These are phyloP conservation scores for Scylla paramamosain DNA, from an alignment of 1,140 invertebrate genomes.

Conservation along the genomic window DNA sequence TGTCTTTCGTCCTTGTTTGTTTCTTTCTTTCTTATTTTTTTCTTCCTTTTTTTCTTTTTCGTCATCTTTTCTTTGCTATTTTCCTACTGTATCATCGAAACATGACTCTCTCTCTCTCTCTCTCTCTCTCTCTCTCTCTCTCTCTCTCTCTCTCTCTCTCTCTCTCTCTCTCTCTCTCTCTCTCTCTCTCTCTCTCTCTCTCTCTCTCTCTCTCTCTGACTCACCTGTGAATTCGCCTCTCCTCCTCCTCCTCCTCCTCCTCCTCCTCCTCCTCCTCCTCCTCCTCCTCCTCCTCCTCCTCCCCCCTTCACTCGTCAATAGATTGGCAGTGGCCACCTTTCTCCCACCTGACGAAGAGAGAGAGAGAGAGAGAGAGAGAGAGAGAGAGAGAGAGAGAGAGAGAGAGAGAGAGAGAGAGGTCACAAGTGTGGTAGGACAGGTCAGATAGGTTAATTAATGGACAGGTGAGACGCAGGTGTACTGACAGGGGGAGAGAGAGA, in stretches of 20 bases:
- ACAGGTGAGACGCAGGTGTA: conserved; percentile 1
- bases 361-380: conserved; percentile 34
- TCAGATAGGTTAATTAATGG: neutral
- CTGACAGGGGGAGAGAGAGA: neutral
- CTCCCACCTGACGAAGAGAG: neutral
- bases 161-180: neutral
- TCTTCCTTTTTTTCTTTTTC: no score
- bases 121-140: conserved; percentile 40
- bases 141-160: neutral
- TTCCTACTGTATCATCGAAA: no score
- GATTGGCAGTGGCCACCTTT: neutral
- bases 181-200: neutral
- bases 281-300: no score
- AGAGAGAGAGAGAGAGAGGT: neutral
- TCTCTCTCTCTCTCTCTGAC: neutral
- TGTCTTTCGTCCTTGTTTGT: no score
- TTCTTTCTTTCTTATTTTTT: neutral
- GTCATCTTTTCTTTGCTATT: no score
- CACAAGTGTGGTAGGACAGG: conserved; percentile 17
- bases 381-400: conserved; percentile 45
- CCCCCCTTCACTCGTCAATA: no score
- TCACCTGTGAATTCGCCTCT: neutral
- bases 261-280: no score
- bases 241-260: no score
- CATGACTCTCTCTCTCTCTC: neutral